Evolutionary conservation across 2,113 vertebrate genomes (phyloP).

Genomic region (Trinectes maculatus): DNA sequence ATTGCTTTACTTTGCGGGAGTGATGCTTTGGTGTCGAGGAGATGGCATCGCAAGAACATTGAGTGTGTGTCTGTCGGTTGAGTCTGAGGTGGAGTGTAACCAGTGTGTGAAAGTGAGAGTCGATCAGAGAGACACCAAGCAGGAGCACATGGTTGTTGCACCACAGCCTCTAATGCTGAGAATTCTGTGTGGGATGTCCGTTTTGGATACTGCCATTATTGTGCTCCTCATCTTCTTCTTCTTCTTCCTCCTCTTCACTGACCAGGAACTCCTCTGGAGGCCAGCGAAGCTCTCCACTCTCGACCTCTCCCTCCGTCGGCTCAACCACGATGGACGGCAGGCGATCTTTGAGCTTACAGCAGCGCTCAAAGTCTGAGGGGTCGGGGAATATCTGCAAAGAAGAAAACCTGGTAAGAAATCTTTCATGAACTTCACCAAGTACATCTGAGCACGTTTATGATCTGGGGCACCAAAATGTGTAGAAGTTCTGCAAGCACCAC

Average conservation of each 20-base stretch:
- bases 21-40: constrained; percentile 58
- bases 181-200: constrained; percentile 73
- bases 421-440: constrained; percentile 1
- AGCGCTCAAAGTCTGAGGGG: constrained; percentile 94
- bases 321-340: constrained; percentile 97
- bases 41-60: constrained; percentile 19
- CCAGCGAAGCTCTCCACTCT: constrained; percentile 97
- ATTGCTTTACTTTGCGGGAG: constrained; percentile 46
- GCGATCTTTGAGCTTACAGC: constrained; percentile 96
- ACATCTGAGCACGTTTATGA: constrained; percentile 20
- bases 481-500: constrained; percentile 40
- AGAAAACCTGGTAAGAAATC: not conserved
- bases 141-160: constrained; percentile 3
- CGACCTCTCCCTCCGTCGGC: constrained; percentile 94
- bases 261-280: constrained; percentile 95
- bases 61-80: constrained; percentile 25
- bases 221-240: constrained; percentile 80
- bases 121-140: constrained; percentile 1
- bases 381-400: constrained; percentile 93
- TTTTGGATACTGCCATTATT: constrained; percentile 79
- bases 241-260: constrained; percentile 83
- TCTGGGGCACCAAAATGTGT: not conserved
- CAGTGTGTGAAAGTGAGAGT: constrained; percentile 55
- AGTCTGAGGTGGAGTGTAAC: constrained; percentile 58
- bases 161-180: constrained; percentile 69